Conservation (phyloP, 53 echinoderm and acorn worm species). For the Pentamera pediparva region DNA sequence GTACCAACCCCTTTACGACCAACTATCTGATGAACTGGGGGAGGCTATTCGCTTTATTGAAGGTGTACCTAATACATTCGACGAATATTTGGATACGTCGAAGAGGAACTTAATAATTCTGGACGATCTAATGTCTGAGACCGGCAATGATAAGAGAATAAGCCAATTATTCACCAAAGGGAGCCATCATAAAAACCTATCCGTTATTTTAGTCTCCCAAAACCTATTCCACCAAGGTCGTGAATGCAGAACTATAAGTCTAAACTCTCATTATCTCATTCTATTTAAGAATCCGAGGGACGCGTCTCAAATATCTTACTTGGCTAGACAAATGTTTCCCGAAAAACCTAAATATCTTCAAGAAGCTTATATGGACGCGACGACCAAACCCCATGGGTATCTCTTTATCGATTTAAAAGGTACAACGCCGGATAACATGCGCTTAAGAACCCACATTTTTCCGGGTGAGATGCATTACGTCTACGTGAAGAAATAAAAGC, state of each 20-base stretch:
- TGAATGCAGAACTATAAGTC: conserved; percentile 74
- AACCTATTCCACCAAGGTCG: conserved; percentile 70
- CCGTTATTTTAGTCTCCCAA: conserved; percentile 72
- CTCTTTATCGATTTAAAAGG: conserved; percentile 73
- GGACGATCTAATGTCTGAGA: conserved; percentile 67
- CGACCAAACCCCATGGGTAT: conserved; percentile 56
- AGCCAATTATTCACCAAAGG: conserved; percentile 66
- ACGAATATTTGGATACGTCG: conserved; percentile 36
- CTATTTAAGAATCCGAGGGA: conserved; percentile 77
- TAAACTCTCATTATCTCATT: conserved; percentile 71
- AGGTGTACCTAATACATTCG: conserved; percentile 49
- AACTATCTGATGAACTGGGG: conserved; percentile 26
- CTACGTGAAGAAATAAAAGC: conserved; percentile 35
- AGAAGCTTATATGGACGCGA: conserved; percentile 65
- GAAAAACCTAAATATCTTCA: conserved; percentile 54
- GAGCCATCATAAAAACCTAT: conserved; percentile 72
- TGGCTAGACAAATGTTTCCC: conserved; percentile 70
- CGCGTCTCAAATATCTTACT: conserved; percentile 57
- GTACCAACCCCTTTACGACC: conserved; percentile 56
- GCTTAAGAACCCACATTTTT: conserved; percentile 61
- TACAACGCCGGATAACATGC: conserved; percentile 40
- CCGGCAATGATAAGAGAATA: conserved; percentile 38
- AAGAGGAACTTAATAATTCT: conserved; percentile 53
- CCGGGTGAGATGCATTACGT: conserved; percentile 42
- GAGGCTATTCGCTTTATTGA: conserved; percentile 56